Base-by-base conservation (phyloP, 2,113 vertebrate species). In the Agapornis roseicollis region DNA sequence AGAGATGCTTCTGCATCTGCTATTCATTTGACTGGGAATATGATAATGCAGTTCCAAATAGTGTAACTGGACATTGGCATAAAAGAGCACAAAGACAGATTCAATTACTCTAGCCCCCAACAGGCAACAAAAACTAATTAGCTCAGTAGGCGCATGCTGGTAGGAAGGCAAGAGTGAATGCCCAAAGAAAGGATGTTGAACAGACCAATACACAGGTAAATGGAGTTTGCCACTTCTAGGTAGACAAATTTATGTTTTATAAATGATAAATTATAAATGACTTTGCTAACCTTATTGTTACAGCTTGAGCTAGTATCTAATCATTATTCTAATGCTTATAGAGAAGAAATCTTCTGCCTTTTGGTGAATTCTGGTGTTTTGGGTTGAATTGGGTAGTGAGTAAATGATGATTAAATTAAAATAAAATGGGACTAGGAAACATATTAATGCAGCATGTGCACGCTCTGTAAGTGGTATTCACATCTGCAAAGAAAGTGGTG, bases 61-160 rank as follows among this genome's bases (percentile, higher is more conserved):
- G 7, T 3, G 44, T 2, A 27, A 18, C 41, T 1, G 35, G 22
- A 3, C 2, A 0, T 1, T 17, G 56, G 61, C 63, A 14, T 19
- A 15, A 24, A 58, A 22, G 69, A 47, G 29, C 60, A 47, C 64
- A 7, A 16, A 28, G 82, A 16, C 10, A n/a, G 20, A 8, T 4
- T 9, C 42, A 6, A 2, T 2, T 9, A 3, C 9, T 3, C 3
- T 6, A 18, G 16, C 46, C 7, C 53, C 63, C 31, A 33, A 5
- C 0, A 2, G 69, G 53, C 2, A 4, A 2, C 19, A 5, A 11
- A 50, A 35, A 3, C 24, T 8, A 7, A 0, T 9, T 0, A 58
- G 52, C 56, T 33, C 39, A 2, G 49, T 7, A 33, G 33, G 12
- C 6, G 0, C 0, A 3, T 2, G 7, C 58, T 41, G 78, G 52